Conservation (phyloP, 1,140 invertebrate genomes). For the Nasonia giraulti region DNA sequence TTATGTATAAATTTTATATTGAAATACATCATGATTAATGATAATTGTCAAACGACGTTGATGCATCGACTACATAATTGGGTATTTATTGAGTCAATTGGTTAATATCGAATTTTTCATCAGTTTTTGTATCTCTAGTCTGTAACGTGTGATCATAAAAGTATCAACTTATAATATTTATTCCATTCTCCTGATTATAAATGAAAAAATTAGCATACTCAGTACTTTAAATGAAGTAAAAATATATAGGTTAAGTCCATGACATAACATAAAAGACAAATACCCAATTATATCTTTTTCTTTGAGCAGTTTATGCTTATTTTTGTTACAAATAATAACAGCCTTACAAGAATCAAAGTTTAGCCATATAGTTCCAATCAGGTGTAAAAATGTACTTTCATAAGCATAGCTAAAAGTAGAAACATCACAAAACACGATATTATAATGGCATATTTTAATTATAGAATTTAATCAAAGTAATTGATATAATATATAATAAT, state of each 20-base stretch:
- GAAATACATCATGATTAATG: background rate
- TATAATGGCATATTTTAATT: background rate
- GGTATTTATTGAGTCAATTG: conserved; percentile 1
- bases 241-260: background rate
- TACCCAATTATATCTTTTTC: conserved; percentile 3
- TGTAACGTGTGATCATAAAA: background rate
- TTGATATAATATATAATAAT: background rate
- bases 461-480: background rate
- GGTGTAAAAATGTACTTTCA: background rate
- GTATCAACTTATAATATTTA: background rate
- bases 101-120: background rate
- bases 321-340: background rate
- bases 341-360: background rate
- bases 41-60: background rate
- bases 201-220: background rate
- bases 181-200: background rate
- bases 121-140: background rate
- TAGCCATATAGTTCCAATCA: background rate
- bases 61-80: conserved; percentile 1
- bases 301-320: background rate
- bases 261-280: background rate
- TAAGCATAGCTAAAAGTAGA: background rate
- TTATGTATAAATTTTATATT: conserved; percentile 18
- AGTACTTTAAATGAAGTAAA: background rate
- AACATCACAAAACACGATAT: background rate